Percentiles rank a stretch among this genome's conserved stretches.
phyloP scores from a whole-genome alignment of 2,797 vertebrate genomes.

The Potorous gilbertii region DNA sequence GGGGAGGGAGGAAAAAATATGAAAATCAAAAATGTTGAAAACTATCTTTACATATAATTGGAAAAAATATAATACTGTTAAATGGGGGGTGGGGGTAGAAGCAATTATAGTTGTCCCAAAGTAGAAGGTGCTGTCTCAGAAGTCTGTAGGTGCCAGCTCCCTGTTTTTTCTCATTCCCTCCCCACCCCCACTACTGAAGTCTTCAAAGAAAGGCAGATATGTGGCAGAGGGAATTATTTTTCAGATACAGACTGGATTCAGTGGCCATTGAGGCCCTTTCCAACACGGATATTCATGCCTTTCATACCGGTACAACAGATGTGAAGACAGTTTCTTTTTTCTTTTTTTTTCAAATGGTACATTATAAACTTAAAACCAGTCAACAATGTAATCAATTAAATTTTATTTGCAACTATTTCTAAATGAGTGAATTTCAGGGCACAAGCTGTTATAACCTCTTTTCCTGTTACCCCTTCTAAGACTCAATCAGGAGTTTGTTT shows the following conservation, averaged over 20 bases:
- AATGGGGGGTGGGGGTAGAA: no score
- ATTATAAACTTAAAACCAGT: background rate
- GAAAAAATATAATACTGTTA: no score
- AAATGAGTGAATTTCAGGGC: background rate
- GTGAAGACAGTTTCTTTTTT: background rate
- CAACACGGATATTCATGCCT: background rate
- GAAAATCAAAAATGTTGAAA: no score
- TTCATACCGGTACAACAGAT: background rate
- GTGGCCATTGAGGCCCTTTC: background rate
- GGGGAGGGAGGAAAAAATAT: no score
- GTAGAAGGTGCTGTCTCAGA: background rate
- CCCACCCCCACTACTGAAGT: background rate
- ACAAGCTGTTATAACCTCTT: background rate
- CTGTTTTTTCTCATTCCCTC: background rate
- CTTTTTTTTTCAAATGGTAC: background rate
- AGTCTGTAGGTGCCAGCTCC: background rate
- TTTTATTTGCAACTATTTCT: background rate
- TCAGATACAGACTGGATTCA: background rate
- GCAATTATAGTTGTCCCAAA: background rate
- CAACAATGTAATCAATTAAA: background rate
- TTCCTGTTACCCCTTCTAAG: background rate
- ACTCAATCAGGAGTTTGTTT: background rate
- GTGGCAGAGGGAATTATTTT: background rate
- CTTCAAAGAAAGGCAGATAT: background rate
- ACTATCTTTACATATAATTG: no score